Evolutionary conservation across 2,888 invertebrate genomes (phyloP).

Genomic region (Drosophila flavopinicola): DNA sequence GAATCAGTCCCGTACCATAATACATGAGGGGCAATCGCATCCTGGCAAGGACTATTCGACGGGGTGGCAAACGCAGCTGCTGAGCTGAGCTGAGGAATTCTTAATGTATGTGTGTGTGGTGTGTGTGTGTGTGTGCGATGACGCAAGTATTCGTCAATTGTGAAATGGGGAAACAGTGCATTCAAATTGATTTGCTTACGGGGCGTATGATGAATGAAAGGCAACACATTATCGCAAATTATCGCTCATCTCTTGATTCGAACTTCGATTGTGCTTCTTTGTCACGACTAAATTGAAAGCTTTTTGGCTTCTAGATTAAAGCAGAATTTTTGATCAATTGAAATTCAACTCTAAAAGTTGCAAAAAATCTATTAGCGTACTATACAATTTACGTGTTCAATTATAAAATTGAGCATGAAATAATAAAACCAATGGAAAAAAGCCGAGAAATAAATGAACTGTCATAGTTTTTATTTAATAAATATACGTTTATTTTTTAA

Average conservation of each 20-base stretch:
- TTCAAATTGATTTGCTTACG: conserved; percentile 44
- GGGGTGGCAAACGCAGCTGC: conserved; percentile 2
- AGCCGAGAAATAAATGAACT: no score
- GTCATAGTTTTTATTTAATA: no score
- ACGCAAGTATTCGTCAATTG: conserved; percentile 60
- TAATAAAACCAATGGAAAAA: no score
- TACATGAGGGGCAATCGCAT: conserved; percentile 35
- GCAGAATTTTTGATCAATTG: no score
- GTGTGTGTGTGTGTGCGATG: conserved; percentile 24
- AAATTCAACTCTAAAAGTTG: no score
- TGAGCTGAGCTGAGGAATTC: conserved; percentile 32
- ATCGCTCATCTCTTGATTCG: conserved; percentile 21
- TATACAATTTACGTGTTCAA: no score
- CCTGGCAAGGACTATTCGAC: conserved; percentile 1
- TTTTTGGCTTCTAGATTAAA: no score
- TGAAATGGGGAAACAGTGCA: conserved; percentile 37
- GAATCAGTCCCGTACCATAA: conserved; percentile 55
- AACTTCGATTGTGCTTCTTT: no score
- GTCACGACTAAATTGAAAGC: no score
- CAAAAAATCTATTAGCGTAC: no score
- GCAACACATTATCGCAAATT: conserved; percentile 45
- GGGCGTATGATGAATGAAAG: conserved; percentile 55
- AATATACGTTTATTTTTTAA: no score
- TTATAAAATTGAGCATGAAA: no score
- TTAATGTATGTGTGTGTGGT: conserved; percentile 21